phyloP scores from a whole-genome alignment of 1,140 invertebrate species.

The Drosophila miranda region DNA sequence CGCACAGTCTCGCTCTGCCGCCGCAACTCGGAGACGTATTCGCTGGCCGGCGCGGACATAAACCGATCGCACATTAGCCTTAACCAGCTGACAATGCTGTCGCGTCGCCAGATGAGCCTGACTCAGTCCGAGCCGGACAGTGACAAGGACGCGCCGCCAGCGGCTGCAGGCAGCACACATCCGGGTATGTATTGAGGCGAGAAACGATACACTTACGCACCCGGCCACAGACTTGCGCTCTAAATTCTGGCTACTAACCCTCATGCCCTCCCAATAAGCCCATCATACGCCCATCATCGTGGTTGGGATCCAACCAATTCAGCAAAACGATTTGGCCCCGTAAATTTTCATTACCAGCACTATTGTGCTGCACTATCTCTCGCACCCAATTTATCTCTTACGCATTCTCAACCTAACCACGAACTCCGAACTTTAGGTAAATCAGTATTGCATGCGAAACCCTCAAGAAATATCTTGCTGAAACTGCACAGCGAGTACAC shows the following conservation, averaged over 20 bases:
- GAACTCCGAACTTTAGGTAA: slow-evolving; percentile 71
- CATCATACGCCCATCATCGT: no score
- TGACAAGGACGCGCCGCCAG: slow-evolving; percentile 69
- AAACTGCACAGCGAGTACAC: slow-evolving; percentile 95
- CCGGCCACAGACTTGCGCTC: slow-evolving; percentile 42
- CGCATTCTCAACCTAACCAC: slow-evolving; percentile 62
- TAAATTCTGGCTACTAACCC: slow-evolving; percentile 68
- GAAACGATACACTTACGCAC: neutral
- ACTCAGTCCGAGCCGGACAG: slow-evolving; percentile 82
- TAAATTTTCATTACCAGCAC: slow-evolving; percentile 35
- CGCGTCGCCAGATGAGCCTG: slow-evolving; percentile 78
- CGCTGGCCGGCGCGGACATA: slow-evolving; percentile 73
- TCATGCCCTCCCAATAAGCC: slow-evolving; percentile 39
- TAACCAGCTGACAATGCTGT: slow-evolving; percentile 71
- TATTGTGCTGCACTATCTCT: slow-evolving; percentile 13
- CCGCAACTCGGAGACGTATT: slow-evolving; percentile 84
- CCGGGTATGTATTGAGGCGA: slow-evolving; percentile 35
- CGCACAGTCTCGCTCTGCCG: slow-evolving; percentile 85
- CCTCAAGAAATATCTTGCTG: slow-evolving; percentile 88
- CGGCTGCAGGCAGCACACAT: slow-evolving; percentile 30
- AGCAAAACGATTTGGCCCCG: slow-evolving; percentile 53
- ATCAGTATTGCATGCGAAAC: slow-evolving; percentile 81
- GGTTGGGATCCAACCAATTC: slow-evolving; percentile 38
- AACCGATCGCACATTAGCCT: slow-evolving; percentile 81
- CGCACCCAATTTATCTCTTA: slow-evolving; percentile 42